Percentiles rank a stretch among this genome's conserved stretches.
Evolutionary conservation across 1,140 invertebrate species (phyloP).

Genomic region (Caenorhabditis remanei): DNA sequence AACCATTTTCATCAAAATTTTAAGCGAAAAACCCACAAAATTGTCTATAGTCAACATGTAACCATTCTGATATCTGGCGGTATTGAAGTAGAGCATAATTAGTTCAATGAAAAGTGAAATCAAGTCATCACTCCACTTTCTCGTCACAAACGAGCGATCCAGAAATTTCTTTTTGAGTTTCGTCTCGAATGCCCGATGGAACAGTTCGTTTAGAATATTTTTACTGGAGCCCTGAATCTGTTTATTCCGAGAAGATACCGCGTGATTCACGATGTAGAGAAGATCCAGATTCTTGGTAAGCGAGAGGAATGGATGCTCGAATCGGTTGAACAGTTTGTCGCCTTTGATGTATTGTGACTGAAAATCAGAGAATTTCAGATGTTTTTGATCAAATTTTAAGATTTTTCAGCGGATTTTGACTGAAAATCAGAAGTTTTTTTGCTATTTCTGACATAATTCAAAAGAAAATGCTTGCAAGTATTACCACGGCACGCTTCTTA

Average conservation of each 20-base stretch:
- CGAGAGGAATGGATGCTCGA: background rate
- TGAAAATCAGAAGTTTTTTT: background rate
- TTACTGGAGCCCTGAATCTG: background rate
- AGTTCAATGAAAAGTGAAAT: background rate
- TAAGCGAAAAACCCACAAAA: background rate
- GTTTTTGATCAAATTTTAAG: background rate
- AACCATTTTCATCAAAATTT: background rate
- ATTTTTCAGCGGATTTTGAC: background rate
- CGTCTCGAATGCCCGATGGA: background rate
- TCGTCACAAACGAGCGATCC: background rate
- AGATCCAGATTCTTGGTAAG: background rate
- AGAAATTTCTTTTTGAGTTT: background rate
- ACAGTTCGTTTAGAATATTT: background rate
- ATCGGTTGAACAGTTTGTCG: background rate
- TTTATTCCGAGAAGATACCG: background rate
- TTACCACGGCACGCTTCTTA: too few relatives aligned
- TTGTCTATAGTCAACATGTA: constrained; percentile 2
- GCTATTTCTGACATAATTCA: background rate
- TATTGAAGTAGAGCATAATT: background rate
- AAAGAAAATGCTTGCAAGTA: too few relatives aligned
- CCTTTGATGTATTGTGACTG: background rate
- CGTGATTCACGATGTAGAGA: constrained; percentile 17
- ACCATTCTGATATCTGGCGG: background rate
- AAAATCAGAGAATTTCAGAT: background rate
- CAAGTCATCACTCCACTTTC: background rate